Evolutionary conservation across 2,797 vertebrate species (phyloP), one percentile per base, ranked within the genome.

Genomic region (Luscinia megarhynchos): DNA sequence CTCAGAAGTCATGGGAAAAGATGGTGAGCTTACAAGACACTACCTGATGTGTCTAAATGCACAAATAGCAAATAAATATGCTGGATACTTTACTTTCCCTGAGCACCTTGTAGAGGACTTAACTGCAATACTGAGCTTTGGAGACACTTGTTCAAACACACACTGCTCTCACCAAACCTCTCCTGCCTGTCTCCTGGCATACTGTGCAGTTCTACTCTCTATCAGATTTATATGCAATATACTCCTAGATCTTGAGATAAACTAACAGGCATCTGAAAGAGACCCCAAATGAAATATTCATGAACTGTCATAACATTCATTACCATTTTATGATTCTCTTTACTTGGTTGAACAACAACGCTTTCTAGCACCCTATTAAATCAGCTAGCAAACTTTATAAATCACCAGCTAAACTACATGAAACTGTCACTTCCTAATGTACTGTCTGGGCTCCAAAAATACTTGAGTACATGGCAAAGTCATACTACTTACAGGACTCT

Each of bases 301-400:
- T 97, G 97, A 96, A 95, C 93, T 97, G 96, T 97, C 96, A 97
- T 97, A 97, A 97, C 95, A 92, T 96, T 97, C 96, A 97, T 97
- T 97, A 98, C 88, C 94, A 96, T 97, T 97, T 97, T 97, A 98
- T 97, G 97, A 97, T 97, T 97, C 96, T 96, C 97, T 95, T 98
- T 96, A 97, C 96, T 97, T 98, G 97, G 95, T 96, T 34, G 95
- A 97, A 97, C 96, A 98, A 97, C 97, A 97, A 86, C 63, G 64
- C 82, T 97, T 95, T 97, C 97, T 95, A 95, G 84, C 74, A 96
- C 90, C 95, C 97, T 96, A 96, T 97, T 97, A 97, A 97, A 95
- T 98, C 96, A 96, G 93, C 91, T 88, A 97, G 92, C 53, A 93
- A 96, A 96, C 96, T 98, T 93, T 53, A 88, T 98, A 98, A 98